Conservation (phyloP, 2,113 vertebrate species). For the Antennarius striatus region DNA sequence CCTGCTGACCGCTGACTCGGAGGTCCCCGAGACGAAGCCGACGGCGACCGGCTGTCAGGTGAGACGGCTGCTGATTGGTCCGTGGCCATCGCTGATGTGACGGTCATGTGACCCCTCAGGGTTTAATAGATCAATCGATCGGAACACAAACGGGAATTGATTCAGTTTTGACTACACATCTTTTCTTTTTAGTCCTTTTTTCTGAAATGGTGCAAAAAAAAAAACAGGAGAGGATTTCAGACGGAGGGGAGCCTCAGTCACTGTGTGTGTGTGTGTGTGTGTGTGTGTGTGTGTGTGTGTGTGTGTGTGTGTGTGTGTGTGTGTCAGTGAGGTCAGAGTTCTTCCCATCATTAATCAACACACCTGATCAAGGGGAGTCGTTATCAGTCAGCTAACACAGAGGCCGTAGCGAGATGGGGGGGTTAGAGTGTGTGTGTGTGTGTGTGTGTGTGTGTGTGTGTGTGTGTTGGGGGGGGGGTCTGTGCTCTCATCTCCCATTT, state of each 20-base stretch:
- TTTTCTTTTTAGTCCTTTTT: background rate
- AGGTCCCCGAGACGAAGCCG: slow-evolving; percentile 38
- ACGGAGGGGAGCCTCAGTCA: too few relatives aligned
- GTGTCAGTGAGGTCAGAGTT: slow-evolving; percentile 44
- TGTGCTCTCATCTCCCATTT: slow-evolving; percentile 26
- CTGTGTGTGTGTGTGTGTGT: too few relatives aligned
- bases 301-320: background rate
- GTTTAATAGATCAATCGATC: too few relatives aligned
- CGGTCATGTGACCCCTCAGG: too few relatives aligned
- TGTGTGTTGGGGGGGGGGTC: too few relatives aligned
- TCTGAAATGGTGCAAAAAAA: background rate
- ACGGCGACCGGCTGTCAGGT: slow-evolving; percentile 60
- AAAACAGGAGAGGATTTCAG: too few relatives aligned
- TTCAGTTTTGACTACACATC: background rate
- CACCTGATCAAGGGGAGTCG: slow-evolving; percentile 62
- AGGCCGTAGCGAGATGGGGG: slow-evolving; percentile 21
- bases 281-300: too few relatives aligned
- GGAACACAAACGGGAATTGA: too few relatives aligned
- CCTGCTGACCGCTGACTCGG: slow-evolving; percentile 70
- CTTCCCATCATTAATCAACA: slow-evolving; percentile 68
- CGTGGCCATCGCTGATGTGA: background rate
- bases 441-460: too few relatives aligned
- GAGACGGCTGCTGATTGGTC: slow-evolving; percentile 32
- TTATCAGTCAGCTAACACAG: slow-evolving; percentile 51
- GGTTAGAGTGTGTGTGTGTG: too few relatives aligned